phyloP scores from a whole-genome alignment of 2,797 vertebrate genomes.

The Siniperca undulata region DNA sequence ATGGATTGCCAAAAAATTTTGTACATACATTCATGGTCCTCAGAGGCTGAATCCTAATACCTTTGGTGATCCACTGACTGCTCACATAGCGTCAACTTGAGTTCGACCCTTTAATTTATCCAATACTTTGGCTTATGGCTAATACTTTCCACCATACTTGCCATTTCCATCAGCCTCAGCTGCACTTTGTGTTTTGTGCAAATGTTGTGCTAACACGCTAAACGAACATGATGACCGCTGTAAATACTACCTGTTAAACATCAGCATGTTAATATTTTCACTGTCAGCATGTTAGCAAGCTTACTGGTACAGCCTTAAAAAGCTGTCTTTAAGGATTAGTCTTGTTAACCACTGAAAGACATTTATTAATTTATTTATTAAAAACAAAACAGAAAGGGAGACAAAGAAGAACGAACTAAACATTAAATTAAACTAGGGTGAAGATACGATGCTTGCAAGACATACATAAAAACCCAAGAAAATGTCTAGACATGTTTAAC shows the following conservation, averaged over 20 bases:
- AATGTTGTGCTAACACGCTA: background rate
- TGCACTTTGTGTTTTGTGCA: background rate
- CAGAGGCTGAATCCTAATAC: background rate
- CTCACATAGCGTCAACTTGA: background rate
- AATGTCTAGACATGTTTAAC: background rate
- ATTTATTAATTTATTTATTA: background rate
- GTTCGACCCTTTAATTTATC: background rate
- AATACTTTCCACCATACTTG: too few species aligned
- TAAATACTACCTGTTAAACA: background rate
- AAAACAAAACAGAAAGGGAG: background rate
- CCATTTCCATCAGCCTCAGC: too few species aligned
- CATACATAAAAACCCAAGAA: background rate
- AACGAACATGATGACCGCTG: background rate
- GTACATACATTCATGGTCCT: background rate
- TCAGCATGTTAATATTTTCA: background rate
- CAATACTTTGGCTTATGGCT: background rate
- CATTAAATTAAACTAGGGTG: background rate
- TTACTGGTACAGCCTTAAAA: background rate
- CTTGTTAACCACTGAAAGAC: background rate
- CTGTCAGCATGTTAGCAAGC: background rate
- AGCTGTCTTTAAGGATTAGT: background rate
- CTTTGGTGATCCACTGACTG: background rate
- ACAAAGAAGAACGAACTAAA: background rate
- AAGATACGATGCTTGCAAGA: background rate
- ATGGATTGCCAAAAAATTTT: background rate